Conservation (phyloP, 2,797 vertebrate genomes). For the Epinephelus malabaricus region DNA sequence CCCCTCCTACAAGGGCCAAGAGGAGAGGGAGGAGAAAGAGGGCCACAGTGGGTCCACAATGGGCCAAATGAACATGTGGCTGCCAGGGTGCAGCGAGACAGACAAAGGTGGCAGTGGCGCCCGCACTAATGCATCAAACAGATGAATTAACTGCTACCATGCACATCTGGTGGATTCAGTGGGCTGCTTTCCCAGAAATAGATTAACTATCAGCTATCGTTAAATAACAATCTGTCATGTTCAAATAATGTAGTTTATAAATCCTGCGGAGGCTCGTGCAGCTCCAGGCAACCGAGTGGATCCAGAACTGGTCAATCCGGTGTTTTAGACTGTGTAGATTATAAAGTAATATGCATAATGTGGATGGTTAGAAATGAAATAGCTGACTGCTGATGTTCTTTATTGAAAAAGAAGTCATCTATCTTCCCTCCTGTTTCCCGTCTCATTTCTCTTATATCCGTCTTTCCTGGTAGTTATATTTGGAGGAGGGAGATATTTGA, state of each 20-base stretch:
- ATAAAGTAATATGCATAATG: constrained; percentile 42
- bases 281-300: constrained; percentile 28
- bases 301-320: constrained; percentile 31
- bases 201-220: constrained; percentile 73
- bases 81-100: constrained; percentile 64
- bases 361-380: constrained; percentile 39
- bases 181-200: constrained; percentile 75
- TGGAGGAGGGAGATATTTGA: constrained; percentile 56
- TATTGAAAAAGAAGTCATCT: constrained; percentile 25
- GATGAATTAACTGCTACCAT: constrained; percentile 65
- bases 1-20: constrained; percentile 60
- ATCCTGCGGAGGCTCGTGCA: constrained; percentile 33
- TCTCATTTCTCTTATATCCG: constrained; percentile 48
- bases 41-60: constrained; percentile 53
- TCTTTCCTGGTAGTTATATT: constrained; percentile 40
- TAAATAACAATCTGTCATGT: constrained; percentile 73
- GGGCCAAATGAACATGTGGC: constrained; percentile 64
- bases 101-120: constrained; percentile 72
- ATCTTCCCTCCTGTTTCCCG: constrained; percentile 30
- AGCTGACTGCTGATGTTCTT: constrained; percentile 46
- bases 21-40: constrained; percentile 49
- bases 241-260: constrained; percentile 60
- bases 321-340: constrained; percentile 23
- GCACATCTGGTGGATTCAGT: constrained; percentile 71
- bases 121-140: constrained; percentile 71